Percentiles rank a stretch among this genome's conserved stretches.
phyloP scores from a whole-genome alignment of 2,113 vertebrate species.

The Crotophaga sulcirostris region DNA sequence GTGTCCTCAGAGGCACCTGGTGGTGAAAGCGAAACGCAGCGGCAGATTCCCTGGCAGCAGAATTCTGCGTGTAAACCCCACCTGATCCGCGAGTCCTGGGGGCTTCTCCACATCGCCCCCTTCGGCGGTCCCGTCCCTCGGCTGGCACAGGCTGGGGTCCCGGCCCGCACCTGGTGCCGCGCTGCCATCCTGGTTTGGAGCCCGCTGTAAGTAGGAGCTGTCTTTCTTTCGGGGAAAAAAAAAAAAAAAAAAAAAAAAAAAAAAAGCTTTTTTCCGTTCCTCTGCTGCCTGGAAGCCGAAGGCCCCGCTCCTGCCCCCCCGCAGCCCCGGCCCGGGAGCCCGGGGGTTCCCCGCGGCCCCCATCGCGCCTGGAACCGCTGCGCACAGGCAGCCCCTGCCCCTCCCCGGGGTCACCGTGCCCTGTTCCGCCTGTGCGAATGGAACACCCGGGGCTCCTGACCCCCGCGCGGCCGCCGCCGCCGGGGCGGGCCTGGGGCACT shows the following conservation, averaged over 20 bases:
- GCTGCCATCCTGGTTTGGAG: conserved; percentile 25
- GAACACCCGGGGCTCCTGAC: too few relatives aligned
- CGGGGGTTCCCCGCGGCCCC: background rate
- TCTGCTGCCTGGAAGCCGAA: background rate
- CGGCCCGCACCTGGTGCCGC: conserved; percentile 30
- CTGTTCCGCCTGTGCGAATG: too few relatives aligned
- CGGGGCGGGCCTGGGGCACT: too few relatives aligned
- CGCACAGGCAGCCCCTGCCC: background rate
- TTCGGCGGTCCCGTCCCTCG: conserved; percentile 33
- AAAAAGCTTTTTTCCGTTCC: background rate
- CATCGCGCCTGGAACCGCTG: background rate
- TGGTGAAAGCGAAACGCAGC: conserved; percentile 27
- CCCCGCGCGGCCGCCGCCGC: too few relatives aligned
- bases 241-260: background rate
- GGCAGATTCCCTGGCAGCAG: conserved; percentile 39
- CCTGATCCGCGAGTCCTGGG: conserved; percentile 30
- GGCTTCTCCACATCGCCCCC: conserved; percentile 45
- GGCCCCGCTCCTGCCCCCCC: background rate
- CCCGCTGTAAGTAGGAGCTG: conserved; percentile 25
- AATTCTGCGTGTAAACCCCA: conserved; percentile 31
- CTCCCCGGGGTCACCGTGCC: too few relatives aligned
- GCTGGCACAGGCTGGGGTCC: conserved; percentile 1
- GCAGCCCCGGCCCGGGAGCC: background rate
- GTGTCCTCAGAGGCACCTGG: conserved; percentile 59
- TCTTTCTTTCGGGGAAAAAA: background rate